Evolutionary conservation across 1,140 invertebrate genomes (phyloP), one percentile per base, ranked within the genome.

Genomic region (Lasaia peninsularis): DNA sequence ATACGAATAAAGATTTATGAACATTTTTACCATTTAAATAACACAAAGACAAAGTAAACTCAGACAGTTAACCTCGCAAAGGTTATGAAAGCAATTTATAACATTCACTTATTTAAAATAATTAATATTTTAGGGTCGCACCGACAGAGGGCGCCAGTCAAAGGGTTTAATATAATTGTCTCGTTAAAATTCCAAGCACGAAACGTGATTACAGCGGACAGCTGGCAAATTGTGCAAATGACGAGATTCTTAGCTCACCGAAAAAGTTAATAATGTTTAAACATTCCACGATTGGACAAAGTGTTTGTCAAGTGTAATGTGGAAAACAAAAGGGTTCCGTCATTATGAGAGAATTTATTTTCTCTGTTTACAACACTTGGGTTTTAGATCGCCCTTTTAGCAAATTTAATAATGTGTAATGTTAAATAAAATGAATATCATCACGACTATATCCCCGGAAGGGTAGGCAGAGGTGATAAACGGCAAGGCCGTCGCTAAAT

Each of bases 141-240:
- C 12, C 35, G 12, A 14, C 35, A 37, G 35, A 35, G 35, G 35
- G 35, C 8, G 14, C 12, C 35, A 37, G 35, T 37, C 35, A 16
- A 37, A 37, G 35, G 35, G 35, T 37, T 37, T 16, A 37, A 37
- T 37, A 14, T 37, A 37, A 37, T 37, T 37, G 35, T 37, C 35
- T 37, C 35, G 35, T 37, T 37, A 37, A 37, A 37, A 37, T 37
- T 37, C 35, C 35, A 37, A 37, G 35, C 35, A 37, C 35, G 40
- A 44, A 44, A 14, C 40, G 40, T 44, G 20, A 44, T 44, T 44
- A 44, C 40, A 44, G 40, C 20, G 40, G 40, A 44, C 40, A 44
- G 18, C 40, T 18, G 40, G 40, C 40, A 11, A 44, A 44, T 16
- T 10, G 18, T 20, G 40, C 16, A 20, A 44, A 16, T 40, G 16